These are phyloP conservation scores for Callinectes sapidus DNA, from an alignment of 2,888 invertebrate genomes.

Conservation along the genomic window DNA sequence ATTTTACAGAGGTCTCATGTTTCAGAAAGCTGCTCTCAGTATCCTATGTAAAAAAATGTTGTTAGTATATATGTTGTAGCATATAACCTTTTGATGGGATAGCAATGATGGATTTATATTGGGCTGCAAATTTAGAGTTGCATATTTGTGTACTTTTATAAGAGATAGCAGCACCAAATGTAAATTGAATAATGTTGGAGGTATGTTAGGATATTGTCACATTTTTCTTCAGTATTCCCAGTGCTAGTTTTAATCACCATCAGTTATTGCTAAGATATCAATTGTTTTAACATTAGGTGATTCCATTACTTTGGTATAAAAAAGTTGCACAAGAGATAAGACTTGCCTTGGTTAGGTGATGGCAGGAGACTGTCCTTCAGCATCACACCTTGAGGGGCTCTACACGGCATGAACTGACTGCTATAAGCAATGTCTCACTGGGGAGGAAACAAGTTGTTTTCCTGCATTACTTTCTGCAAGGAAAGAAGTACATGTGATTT, in stretches of 20 bases:
- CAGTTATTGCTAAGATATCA: neutral
- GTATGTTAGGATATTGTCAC: neutral
- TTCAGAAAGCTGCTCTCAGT: neutral
- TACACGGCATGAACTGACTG: no score
- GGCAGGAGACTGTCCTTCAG: neutral
- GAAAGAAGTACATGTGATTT: neutral
- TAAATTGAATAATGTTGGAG: neutral
- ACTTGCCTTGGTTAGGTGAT: neutral
- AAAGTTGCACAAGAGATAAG: neutral
- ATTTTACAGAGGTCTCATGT: neutral
- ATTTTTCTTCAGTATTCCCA: neutral
- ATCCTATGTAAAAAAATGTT: neutral
- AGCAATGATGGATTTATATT: neutral
- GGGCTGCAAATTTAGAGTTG: neutral
- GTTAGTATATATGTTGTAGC: neutral
- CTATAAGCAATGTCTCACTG: neutral
- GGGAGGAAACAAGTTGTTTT: no score
- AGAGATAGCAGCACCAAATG: neutral
- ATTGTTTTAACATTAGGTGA: neutral
- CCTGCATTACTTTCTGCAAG: no score
- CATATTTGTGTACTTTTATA: slow-evolving; percentile 36
- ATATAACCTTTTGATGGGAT: neutral
- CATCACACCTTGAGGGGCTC: no score
- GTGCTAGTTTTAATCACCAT: neutral
- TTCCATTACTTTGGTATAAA: neutral